Evolutionary conservation across 2,797 vertebrate genomes (phyloP).

Genomic region (Gymnothorax javanicus): DNA sequence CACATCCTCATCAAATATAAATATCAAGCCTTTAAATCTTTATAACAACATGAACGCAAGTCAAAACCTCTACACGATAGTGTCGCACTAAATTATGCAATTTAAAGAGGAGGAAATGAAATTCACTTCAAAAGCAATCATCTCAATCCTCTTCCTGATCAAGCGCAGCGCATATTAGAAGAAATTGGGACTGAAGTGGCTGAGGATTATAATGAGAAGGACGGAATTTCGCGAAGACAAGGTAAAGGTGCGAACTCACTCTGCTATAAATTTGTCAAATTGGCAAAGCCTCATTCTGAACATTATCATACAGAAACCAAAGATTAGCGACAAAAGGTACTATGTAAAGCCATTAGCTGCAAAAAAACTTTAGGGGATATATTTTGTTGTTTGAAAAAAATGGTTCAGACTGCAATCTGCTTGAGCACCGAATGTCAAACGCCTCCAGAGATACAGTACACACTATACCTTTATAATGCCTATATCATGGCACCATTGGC

Average conservation of each 20-base stretch:
- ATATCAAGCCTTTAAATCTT: constrained; percentile 60
- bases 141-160: constrained; percentile 39
- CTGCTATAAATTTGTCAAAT: not conserved
- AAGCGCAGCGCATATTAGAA: constrained; percentile 44
- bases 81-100: constrained; percentile 48
- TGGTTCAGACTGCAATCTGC: not conserved
- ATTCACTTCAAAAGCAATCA: constrained; percentile 3
- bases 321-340: not conserved
- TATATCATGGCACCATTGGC: not conserved
- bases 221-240: not conserved
- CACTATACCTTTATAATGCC: not conserved
- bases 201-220: constrained; percentile 28
- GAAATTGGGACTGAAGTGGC: constrained; percentile 40
- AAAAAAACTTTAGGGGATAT: not conserved
- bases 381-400: not conserved
- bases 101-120: constrained; percentile 40
- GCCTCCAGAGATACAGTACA: not conserved
- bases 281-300: not conserved
- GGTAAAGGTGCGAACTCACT: not conserved
- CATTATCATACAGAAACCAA: not conserved
- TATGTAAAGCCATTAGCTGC: not conserved
- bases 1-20: constrained; percentile 63
- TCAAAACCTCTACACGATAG: constrained; percentile 41
- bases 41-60: constrained; percentile 55
- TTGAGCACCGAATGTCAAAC: not conserved